Conservation (phyloP, 2,888 invertebrate species). For the Eristalinus aeneus region DNA sequence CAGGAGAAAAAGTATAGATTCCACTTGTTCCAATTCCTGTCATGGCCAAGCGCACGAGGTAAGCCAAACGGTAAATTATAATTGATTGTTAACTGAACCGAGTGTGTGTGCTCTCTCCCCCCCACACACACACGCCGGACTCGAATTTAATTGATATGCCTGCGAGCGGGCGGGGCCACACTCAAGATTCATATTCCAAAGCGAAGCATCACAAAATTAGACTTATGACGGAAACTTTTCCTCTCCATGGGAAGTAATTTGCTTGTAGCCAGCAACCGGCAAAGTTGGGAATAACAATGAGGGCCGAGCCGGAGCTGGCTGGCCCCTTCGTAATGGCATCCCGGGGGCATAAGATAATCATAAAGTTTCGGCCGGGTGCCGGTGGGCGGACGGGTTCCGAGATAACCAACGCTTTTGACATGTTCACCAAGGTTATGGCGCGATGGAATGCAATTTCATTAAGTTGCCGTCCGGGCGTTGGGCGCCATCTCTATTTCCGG, state of each 20-base stretch:
- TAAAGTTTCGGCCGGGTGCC: constrained; percentile 14
- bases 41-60: constrained; percentile 73
- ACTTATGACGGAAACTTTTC: constrained; percentile 28
- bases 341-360: constrained; percentile 24
- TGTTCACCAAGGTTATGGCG: background rate
- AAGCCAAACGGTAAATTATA: constrained; percentile 64
- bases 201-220: constrained; percentile 24
- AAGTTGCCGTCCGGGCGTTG: background rate
- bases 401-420: constrained; percentile 11
- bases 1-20: constrained; percentile 50
- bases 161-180: background rate
- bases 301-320: background rate
- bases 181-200: constrained; percentile 30
- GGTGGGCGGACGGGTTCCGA: background rate
- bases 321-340: constrained; percentile 28
- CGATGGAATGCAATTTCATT: constrained; percentile 9
- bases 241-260: constrained; percentile 40
- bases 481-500: background rate
- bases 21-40: constrained; percentile 63
- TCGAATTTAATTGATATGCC: constrained; percentile 35
- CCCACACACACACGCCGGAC: background rate
- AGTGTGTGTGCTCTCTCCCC: background rate
- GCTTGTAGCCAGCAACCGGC: constrained; percentile 21
- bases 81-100: constrained; percentile 48
- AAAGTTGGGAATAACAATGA: constrained; percentile 20